Conservation (phyloP, 1,140 invertebrate species). For the Diorhabda carinulata region DNA sequence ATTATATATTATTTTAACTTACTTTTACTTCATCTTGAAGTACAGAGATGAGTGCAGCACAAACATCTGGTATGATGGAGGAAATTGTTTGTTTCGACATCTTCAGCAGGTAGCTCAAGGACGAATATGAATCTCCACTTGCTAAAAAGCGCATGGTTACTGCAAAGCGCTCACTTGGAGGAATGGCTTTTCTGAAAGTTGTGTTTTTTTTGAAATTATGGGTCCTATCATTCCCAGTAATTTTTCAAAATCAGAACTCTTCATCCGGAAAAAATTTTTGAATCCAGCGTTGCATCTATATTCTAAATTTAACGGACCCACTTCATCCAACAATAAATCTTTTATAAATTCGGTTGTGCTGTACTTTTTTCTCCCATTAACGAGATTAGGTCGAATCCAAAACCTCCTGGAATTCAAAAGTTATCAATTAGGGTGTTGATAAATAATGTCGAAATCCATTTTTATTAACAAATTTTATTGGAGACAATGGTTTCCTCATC, state of each 20-base stretch:
- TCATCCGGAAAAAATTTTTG: constrained; percentile 33
- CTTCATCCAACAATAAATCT: background rate
- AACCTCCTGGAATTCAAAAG: too few relatives aligned
- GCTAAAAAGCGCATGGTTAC: constrained; percentile 40
- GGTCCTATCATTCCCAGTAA: constrained; percentile 30
- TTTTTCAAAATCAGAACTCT: constrained; percentile 32
- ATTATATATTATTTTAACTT: background rate
- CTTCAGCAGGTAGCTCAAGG: constrained; percentile 34
- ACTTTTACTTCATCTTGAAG: too few relatives aligned
- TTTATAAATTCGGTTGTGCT: too few relatives aligned
- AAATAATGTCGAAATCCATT: too few relatives aligned
- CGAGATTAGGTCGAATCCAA: too few relatives aligned
- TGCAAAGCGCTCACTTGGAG: constrained; percentile 32
- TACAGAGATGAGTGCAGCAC: constrained; percentile 24
- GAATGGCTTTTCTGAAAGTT: constrained; percentile 34
- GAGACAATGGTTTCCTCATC: too few relatives aligned
- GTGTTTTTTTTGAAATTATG: constrained; percentile 36
- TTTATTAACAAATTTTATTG: too few relatives aligned
- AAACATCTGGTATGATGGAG: constrained; percentile 38
- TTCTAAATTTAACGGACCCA: constrained; percentile 4
- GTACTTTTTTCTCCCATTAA: too few relatives aligned
- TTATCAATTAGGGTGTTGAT: too few relatives aligned
- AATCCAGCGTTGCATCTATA: constrained; percentile 13
- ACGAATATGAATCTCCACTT: constrained; percentile 38
- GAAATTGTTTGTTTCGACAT: constrained; percentile 41